Percentiles rank a stretch among this genome's conserved stretches.
These are phyloP conservation scores for Panthera leo DNA, from an alignment of 2,113 vertebrate genomes.

Conservation along the genomic window DNA sequence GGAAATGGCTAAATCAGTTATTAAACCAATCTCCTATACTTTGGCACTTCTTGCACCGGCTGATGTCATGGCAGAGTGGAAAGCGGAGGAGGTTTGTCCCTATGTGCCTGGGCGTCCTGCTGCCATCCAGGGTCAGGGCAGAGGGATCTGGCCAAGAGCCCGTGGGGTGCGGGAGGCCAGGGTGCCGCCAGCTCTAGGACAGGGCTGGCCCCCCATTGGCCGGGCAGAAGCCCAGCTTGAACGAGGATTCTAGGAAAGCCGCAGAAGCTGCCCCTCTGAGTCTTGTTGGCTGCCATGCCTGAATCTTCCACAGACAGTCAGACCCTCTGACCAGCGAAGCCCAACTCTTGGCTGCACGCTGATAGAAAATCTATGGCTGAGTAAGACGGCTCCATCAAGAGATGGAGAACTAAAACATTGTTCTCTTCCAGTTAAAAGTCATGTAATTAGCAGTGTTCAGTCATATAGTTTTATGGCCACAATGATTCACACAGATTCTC, in stretches of 20 bases:
- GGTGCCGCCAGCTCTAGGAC: neutral
- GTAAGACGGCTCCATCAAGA: neutral
- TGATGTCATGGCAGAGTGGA: neutral
- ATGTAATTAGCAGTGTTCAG: conserved; percentile 41
- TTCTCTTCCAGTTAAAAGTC: conserved; percentile 56
- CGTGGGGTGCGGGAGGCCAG: rapidly evolving
- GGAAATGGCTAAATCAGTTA: conserved; percentile 30
- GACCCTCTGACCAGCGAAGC: neutral
- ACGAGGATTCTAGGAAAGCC: neutral
- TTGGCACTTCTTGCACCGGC: neutral
- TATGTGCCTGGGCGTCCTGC: neutral
- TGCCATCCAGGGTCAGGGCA: neutral
- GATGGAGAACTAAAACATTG: neutral
- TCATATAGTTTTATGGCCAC: conserved; percentile 52
- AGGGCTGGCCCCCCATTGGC: neutral
- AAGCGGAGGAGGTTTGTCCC: neutral
- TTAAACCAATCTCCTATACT: conserved; percentile 35
- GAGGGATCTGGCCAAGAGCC: too few relatives aligned
- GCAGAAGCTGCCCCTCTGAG: neutral
- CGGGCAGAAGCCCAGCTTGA: neutral
- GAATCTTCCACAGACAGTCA: neutral
- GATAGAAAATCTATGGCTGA: conserved; percentile 60
- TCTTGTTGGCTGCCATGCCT: neutral
- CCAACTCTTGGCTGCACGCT: neutral
- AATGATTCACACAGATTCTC: conserved; percentile 54